Conservation (phyloP, 2,113 vertebrate genomes). For the Callocephalon fimbriatum region DNA sequence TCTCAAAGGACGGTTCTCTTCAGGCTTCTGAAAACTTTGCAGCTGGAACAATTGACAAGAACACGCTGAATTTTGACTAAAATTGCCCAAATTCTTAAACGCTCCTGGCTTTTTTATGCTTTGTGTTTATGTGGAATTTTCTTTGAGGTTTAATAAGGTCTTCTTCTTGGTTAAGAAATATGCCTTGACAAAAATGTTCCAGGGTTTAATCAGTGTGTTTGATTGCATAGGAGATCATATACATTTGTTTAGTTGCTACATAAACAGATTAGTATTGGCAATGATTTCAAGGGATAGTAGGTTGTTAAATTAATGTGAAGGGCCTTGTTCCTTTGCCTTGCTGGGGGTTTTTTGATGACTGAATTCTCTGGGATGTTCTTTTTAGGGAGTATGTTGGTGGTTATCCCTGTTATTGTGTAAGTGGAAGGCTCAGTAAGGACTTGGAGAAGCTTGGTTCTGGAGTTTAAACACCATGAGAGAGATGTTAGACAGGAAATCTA, state of each 20-base stretch:
- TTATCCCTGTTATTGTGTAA: not conserved
- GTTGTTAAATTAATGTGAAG: not conserved
- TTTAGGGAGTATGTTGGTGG: not conserved
- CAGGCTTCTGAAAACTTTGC: not conserved
- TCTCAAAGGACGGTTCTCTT: not conserved
- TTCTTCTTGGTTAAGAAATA: constrained; percentile 9
- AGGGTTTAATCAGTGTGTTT: not conserved
- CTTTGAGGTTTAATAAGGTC: not conserved
- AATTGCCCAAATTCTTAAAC: not conserved
- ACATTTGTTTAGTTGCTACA: not conserved
- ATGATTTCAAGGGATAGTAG: not conserved
- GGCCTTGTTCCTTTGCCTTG: not conserved
- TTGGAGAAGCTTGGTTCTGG: not conserved
- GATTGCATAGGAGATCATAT: not conserved
- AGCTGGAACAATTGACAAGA: not conserved
- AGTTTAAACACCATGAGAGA: not conserved
- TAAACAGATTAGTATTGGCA: not conserved
- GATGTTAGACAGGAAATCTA: not conserved
- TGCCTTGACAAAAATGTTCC: not conserved
- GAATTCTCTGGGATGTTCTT: not conserved
- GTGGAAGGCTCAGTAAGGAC: not conserved
- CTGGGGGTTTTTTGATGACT: not conserved
- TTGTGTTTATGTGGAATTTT: not conserved
- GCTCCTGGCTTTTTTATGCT: not conserved
- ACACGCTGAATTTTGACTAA: not conserved